These are phyloP conservation scores for Diaprepes abbreviatus DNA, from an alignment of 2,888 invertebrate species.

Conservation along the genomic window DNA sequence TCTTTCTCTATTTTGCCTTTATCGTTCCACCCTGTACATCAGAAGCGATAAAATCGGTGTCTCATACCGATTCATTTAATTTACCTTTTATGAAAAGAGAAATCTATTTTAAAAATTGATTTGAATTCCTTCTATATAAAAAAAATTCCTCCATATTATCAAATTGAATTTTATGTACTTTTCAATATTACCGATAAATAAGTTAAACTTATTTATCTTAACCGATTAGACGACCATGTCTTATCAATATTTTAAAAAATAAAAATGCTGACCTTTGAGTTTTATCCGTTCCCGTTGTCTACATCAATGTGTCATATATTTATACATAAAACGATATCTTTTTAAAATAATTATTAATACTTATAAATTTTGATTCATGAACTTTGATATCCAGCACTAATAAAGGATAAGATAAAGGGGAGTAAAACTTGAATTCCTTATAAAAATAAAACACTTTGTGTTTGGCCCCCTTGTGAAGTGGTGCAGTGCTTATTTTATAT, in stretches of 20 bases:
- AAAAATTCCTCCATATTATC: too few relatives aligned
- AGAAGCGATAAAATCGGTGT: too few relatives aligned
- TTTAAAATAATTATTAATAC: constrained; percentile 24
- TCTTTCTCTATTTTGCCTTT: too few relatives aligned
- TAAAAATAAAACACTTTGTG: constrained; percentile 26
- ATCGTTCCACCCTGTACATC: too few relatives aligned
- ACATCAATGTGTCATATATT: constrained; percentile 41
- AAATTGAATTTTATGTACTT: too few relatives aligned
- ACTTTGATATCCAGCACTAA: constrained; percentile 38
- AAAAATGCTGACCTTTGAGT: constrained; percentile 41
- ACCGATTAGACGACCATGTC: constrained; percentile 3
- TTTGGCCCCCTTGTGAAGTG: background rate
- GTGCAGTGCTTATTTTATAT: constrained; percentile 9
- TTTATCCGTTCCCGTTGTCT: constrained; percentile 13
- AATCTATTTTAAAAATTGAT: too few relatives aligned
- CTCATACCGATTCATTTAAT: too few relatives aligned
- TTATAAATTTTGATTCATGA: constrained; percentile 37
- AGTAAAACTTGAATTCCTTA: constrained; percentile 25
- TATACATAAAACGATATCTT: constrained; percentile 18
- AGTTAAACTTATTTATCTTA: constrained; percentile 10
- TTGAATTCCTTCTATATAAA: too few relatives aligned
- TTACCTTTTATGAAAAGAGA: too few relatives aligned
- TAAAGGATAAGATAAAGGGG: constrained; percentile 44
- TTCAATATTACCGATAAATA: constrained; percentile 1
- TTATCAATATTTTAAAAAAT: constrained; percentile 26